These are phyloP conservation scores for Gibbula magus DNA, from an alignment of 2,888 invertebrate species.

Conservation along the genomic window DNA sequence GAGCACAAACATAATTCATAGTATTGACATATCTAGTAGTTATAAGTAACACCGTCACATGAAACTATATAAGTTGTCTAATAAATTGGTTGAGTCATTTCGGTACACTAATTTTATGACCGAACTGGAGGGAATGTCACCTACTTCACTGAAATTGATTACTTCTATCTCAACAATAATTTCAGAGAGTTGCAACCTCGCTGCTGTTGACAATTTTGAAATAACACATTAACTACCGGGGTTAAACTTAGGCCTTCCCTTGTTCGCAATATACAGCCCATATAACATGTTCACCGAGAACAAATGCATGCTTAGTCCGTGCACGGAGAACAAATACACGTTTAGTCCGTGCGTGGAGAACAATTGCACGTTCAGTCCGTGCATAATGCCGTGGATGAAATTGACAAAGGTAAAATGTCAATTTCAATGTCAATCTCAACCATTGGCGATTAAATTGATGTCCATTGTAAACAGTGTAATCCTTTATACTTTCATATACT, in stretches of 20 bases:
- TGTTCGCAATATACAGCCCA: neutral
- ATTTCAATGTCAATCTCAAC: neutral
- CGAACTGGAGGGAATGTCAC: neutral
- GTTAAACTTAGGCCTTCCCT: neutral
- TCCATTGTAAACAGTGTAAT: too few species aligned
- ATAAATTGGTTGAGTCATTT: too few species aligned
- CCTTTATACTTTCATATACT: too few species aligned
- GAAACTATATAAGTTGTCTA: too few species aligned
- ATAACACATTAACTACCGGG: conserved; percentile 1
- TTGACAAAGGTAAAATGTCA: conserved; percentile 4
- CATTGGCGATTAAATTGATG: too few species aligned
- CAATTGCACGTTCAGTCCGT: neutral
- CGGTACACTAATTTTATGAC: too few species aligned
- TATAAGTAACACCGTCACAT: too few species aligned
- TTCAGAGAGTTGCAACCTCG: neutral
- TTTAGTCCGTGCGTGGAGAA: neutral
- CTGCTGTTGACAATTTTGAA: neutral
- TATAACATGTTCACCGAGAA: neutral
- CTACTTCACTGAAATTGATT: neutral
- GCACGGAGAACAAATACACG: neutral
- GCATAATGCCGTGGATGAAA: neutral
- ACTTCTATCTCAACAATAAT: neutral
- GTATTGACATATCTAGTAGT: too few species aligned
- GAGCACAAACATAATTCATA: too few species aligned
- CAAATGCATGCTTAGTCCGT: neutral